Evolutionary conservation across 1,140 invertebrate genomes (phyloP).

Genomic region (Hestina assimilis): DNA sequence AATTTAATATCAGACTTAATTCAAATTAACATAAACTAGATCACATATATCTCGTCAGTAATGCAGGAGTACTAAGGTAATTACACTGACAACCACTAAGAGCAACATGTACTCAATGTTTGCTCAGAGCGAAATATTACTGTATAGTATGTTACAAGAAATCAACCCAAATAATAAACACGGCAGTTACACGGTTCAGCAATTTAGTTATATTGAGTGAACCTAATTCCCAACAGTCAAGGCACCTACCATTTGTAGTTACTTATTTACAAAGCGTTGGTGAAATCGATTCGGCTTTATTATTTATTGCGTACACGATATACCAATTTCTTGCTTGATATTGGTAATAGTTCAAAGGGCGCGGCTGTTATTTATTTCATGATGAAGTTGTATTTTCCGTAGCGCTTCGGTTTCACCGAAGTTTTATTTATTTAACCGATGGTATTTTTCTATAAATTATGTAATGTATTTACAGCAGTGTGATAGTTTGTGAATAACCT

Average conservation of each 20-base stretch:
- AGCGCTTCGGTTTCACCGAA: constrained; percentile 17
- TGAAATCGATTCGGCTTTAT: constrained; percentile 42
- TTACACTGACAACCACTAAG: background rate
- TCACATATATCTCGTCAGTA: background rate
- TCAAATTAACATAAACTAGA: too few species aligned
- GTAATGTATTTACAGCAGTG: too few species aligned
- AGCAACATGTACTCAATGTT: background rate
- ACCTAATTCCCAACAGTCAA: constrained; percentile 20
- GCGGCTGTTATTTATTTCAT: constrained; percentile 40
- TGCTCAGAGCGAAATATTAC: constrained; percentile 5
- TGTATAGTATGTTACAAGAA: background rate
- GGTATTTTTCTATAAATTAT: constrained; percentile 13
- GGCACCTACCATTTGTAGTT: constrained; percentile 36
- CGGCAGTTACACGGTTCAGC: constrained; percentile 26
- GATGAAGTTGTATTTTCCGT: constrained; percentile 29
- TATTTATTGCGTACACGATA: constrained; percentile 44
- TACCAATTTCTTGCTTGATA: constrained; percentile 45
- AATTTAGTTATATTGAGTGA: constrained; percentile 25
- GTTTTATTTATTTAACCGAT: constrained; percentile 27
- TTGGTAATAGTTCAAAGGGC: constrained; percentile 41
- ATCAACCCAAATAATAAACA: constrained; percentile 27
- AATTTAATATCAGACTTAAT: too few species aligned
- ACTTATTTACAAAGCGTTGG: constrained; percentile 39
- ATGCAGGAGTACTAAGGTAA: background rate
- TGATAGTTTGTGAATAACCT: too few species aligned